These are phyloP conservation scores for Pantherophis alleghaniensis DNA, from an alignment of 2,797 vertebrate genomes.

Conservation along the genomic window DNA sequence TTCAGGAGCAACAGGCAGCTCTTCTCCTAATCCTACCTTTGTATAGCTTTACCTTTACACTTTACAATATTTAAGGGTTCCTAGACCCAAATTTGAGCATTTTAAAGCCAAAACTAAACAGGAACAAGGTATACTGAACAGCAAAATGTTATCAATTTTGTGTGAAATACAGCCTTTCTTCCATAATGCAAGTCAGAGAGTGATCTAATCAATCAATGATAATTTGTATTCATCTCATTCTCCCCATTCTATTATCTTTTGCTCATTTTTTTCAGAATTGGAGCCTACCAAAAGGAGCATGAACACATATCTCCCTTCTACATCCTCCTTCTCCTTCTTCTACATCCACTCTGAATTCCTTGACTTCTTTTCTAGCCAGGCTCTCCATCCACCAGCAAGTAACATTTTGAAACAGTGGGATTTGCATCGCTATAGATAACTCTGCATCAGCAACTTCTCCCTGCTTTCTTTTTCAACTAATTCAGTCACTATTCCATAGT, in stretches of 20 bases:
- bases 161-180: not conserved
- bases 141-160: not conserved
- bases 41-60: not conserved
- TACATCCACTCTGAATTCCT: not conserved
- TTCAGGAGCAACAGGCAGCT: not conserved
- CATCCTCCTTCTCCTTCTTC: not conserved
- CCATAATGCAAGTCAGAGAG: not conserved
- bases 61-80: not conserved
- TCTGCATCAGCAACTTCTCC: not conserved
- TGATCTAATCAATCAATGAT: not conserved
- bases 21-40: not conserved
- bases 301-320: not conserved
- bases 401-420: not conserved
- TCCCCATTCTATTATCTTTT: not conserved
- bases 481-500: not conserved
- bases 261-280: not conserved
- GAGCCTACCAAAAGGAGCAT: not conserved
- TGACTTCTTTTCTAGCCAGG: not conserved
- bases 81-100: not conserved
- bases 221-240: not conserved
- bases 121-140: not conserved
- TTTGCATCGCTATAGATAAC: not conserved
- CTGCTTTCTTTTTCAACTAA: not conserved
- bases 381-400: not conserved
- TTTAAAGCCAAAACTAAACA: not conserved